Percentiles rank a stretch among this genome's conserved stretches.
Evolutionary conservation across 2,888 invertebrate genomes (phyloP).

Genomic region (Eilema sororculum): DNA sequence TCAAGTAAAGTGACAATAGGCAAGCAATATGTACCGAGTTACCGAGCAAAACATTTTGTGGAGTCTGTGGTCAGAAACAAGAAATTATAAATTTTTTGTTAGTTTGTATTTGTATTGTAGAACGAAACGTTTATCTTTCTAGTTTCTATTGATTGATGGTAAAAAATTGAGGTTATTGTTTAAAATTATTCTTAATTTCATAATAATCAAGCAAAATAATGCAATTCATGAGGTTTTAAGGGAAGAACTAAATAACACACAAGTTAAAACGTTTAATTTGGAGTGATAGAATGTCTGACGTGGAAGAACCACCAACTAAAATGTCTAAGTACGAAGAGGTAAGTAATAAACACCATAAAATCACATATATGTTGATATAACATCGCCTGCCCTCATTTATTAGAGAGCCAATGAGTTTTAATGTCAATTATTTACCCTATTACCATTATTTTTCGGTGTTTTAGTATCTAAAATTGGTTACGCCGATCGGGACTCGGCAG

Average conservation of each 20-base stretch:
- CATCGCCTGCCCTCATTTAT: neutral
- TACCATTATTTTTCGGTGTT: neutral
- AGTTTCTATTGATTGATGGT: no score
- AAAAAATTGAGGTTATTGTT: constrained; percentile 13
- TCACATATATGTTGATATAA: neutral
- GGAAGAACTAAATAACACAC: constrained; percentile 12
- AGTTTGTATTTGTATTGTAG: neutral
- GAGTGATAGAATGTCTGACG: constrained; percentile 63
- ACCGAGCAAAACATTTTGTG: no score
- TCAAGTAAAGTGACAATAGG: no score
- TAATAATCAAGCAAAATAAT: constrained; percentile 14
- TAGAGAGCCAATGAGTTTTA: neutral
- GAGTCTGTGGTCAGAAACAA: no score
- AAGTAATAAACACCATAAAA: constrained; percentile 10
- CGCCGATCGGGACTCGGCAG: neutral
- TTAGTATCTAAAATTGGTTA: neutral
- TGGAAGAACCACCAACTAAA: constrained; percentile 71
- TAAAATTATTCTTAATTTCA: constrained; percentile 6
- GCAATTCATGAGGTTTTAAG: constrained; percentile 23
- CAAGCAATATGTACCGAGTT: no score
- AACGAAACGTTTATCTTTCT: no score
- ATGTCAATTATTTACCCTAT: neutral
- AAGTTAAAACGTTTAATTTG: constrained; percentile 13
- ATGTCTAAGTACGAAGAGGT: constrained; percentile 62
- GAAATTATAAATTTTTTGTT: no score